Base-by-base conservation (phyloP, 2,797 vertebrate genomes). In the Hapalemur alaotrensis region DNA sequence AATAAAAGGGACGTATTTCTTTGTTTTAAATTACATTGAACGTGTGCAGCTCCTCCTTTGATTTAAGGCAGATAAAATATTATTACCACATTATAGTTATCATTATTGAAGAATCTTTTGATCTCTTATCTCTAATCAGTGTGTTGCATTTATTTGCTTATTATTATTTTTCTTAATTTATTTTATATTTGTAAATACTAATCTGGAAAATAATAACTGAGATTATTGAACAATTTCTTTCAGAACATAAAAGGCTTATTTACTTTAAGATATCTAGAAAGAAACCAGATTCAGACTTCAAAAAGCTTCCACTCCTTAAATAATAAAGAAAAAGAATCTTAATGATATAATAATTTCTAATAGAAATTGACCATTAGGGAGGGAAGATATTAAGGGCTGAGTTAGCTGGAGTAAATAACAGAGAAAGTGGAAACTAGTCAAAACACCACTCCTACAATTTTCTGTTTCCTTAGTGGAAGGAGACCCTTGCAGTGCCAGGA, bases 251-350 rank as follows among this genome's bases (percentile, higher is more conserved):
- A 91, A 41, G 1, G 11, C 7, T 91, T 59, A 67, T 35, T 93
- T 76, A 79, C 46, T 54, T 93, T 91, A 73, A 96, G 5, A 80
- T 87, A n/a, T 88, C 46, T 94, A 28, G n/a, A 87, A 70, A 30
- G 5, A 92, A 80, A 83, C 1, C 35, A 91, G 30, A 59, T 48
- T 83, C 59, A 89, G 54, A 32, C 9, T 32, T 91, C 25, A 10
- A 50, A 84, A 84, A 84, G 83, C 1, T 0, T 5, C 2, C 1
- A 76, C 7, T 54, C 18, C 38, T 30, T 73, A 73, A 65, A 92
- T 48, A 87, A 75, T 80, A 46, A 48, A 75, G 18, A 79, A 59
- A 92, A 81, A 20, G 13, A 84, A 89, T 22, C 11, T 83, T 61
- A 67, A 50, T 84, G 10, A 73, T 79, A 46, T 67, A 73, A 54